Conservation (phyloP, 2,888 invertebrate species). For the Caenorhabditis wallacei region DNA sequence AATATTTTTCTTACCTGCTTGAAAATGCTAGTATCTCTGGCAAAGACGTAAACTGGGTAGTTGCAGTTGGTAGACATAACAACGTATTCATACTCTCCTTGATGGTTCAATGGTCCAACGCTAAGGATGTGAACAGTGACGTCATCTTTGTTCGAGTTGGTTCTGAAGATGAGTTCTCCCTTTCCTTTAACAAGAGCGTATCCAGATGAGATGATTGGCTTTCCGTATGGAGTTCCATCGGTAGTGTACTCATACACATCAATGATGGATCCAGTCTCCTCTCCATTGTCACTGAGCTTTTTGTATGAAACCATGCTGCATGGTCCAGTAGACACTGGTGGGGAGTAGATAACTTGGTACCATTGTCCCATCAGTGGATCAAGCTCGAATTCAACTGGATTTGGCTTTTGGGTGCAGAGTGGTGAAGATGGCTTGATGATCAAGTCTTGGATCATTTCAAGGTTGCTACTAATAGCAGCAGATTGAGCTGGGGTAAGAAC, state of each 20-base stretch:
- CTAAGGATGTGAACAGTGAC: conserved; percentile 82
- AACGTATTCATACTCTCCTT: conserved; percentile 82
- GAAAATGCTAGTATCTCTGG: conserved; percentile 82
- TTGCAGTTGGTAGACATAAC: conserved; percentile 83
- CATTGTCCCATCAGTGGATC: conserved; percentile 82
- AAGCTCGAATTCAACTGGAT: conserved; percentile 81
- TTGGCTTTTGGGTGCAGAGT: conserved; percentile 82
- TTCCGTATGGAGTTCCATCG: conserved; percentile 83
- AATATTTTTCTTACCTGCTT: conserved; percentile 76
- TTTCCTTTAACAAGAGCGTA: conserved; percentile 82
- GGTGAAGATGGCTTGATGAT: conserved; percentile 83
- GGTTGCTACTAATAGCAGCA: conserved; percentile 81
- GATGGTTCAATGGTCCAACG: conserved; percentile 79
- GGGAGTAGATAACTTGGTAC: conserved; percentile 83
- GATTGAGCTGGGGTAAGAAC: conserved; percentile 79
- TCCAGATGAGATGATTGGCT: conserved; percentile 82
- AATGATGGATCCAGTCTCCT: conserved; percentile 78
- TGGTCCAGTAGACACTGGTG: conserved; percentile 82
- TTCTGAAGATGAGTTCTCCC: conserved; percentile 83
- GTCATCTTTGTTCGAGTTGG: conserved; percentile 82
- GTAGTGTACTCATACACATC: conserved; percentile 83
- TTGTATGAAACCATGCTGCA: conserved; percentile 83
- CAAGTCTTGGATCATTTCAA: conserved; percentile 83
- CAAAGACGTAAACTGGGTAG: conserved; percentile 83
- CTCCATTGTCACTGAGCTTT: conserved; percentile 77